Percentiles rank a stretch among this genome's conserved stretches.
phyloP scores from a whole-genome alignment of 2,113 vertebrate genomes.

The Mungos mungo region DNA sequence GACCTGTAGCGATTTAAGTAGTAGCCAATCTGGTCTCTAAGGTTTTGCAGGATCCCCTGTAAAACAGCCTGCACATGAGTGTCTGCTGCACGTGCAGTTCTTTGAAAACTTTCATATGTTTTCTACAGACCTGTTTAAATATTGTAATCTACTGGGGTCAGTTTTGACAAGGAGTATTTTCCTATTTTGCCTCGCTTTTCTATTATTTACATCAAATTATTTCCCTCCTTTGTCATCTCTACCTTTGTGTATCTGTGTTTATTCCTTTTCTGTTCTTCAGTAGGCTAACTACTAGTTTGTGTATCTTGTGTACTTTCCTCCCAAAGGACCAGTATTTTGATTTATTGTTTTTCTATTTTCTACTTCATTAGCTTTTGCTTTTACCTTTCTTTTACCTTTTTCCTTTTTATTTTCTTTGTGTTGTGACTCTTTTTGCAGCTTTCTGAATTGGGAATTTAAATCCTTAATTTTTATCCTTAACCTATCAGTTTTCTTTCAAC shows the following conservation, averaged over 20 bases:
- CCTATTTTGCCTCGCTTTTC: neutral
- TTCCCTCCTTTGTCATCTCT: neutral
- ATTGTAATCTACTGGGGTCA: neutral
- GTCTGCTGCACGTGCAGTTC: neutral
- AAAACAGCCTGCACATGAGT: neutral
- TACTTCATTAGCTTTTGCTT: neutral
- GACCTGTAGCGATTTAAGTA: neutral
- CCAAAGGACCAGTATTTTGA: neutral
- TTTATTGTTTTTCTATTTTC: neutral
- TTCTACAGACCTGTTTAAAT: neutral
- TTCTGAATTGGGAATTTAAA: neutral
- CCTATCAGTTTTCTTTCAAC: neutral
- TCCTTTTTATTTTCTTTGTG: neutral
- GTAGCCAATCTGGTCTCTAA: neutral
- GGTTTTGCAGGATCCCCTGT: neutral
- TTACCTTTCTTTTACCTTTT: neutral
- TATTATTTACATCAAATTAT: neutral
- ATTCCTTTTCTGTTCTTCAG: neutral
- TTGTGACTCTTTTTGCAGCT: neutral
- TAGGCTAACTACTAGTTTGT: neutral
- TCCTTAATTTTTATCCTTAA: neutral
- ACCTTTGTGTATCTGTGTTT: neutral
- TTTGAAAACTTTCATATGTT: neutral
- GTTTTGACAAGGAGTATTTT: neutral
- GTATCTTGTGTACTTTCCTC: neutral